Percentiles rank a stretch among this genome's conserved stretches.
phyloP scores from a whole-genome alignment of 2,113 vertebrate genomes.

The Pycnonotus jocosus region DNA sequence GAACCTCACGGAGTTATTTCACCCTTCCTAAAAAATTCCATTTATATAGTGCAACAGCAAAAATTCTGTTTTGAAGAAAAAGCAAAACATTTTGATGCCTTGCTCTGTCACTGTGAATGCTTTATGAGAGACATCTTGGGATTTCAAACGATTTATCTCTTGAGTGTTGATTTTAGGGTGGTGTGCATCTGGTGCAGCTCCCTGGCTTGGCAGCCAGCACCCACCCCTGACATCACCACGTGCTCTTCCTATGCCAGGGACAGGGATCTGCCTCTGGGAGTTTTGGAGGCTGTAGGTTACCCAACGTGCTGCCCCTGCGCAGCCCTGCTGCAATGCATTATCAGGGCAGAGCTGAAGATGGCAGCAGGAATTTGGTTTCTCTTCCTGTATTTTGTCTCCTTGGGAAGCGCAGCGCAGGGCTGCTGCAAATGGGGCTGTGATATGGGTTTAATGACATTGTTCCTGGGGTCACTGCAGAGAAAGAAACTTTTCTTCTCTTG shows the following conservation, averaged over 20 bases:
- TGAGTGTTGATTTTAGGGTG: not conserved
- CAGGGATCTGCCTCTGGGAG: not conserved
- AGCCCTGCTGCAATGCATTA: not conserved
- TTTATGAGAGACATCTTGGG: not conserved
- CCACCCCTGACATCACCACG: accelerated
- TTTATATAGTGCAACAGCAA: not conserved
- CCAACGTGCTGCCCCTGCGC: not conserved
- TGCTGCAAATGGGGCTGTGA: slow-evolving; percentile 34
- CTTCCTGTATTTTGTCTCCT: not conserved
- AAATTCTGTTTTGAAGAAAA: not conserved
- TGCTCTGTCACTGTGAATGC: not conserved
- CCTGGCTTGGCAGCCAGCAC: accelerated
- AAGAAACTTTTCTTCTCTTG: slow-evolving; percentile 3
- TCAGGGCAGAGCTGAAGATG: slow-evolving; percentile 59
- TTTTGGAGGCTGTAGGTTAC: not conserved
- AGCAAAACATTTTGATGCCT: not conserved
- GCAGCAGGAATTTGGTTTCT: slow-evolving; percentile 64
- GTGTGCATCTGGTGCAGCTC: accelerated
- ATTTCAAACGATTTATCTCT: not conserved
- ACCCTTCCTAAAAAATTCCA: not conserved
- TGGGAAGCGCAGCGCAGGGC: not conserved
- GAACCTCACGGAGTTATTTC: not conserved
- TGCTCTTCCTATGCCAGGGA: not conserved
- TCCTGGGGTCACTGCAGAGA: slow-evolving; percentile 44
- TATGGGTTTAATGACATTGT: slow-evolving; percentile 37